A percentile compares a stretch with the other conserved stretches of the same genome.
Conservation (phyloP, 2,797 vertebrate genomes). For the Lepus townsendii region DNA sequence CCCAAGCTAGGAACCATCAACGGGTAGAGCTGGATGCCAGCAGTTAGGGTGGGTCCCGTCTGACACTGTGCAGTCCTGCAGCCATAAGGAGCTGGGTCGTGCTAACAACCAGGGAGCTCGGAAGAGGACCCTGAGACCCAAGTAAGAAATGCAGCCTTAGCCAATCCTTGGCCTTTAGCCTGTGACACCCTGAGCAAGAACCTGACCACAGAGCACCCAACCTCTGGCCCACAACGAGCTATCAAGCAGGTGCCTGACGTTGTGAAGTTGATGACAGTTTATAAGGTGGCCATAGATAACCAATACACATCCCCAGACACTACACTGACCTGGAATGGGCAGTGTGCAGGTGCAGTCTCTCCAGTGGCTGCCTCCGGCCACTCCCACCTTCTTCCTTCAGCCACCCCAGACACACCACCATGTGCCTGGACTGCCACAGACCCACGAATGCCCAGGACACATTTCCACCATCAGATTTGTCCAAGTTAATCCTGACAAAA, state of each 20-base stretch:
- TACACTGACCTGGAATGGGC: not conserved
- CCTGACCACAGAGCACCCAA: not conserved
- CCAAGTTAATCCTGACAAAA: constrained; percentile 17
- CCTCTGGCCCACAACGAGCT: not conserved
- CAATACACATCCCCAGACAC: fast-evolving
- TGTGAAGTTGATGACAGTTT: not conserved
- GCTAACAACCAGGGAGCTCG: not conserved
- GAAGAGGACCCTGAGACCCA: not conserved
- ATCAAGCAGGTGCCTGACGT: not conserved
- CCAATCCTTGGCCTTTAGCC: not conserved
- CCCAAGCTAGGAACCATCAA: not conserved
- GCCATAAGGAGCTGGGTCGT: not conserved
- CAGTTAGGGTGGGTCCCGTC: not conserved
- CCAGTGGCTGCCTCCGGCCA: not conserved
- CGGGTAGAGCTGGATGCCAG: too few relatives aligned
- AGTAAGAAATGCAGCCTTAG: not conserved
- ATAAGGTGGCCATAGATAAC: not conserved
- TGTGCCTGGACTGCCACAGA: not conserved
- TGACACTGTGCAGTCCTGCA: not conserved
- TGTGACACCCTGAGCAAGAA: not conserved
- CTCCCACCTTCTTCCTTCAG: not conserved
- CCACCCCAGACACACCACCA: fast-evolving
- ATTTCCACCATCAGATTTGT: not conserved
- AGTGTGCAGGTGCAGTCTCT: not conserved
- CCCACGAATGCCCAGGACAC: not conserved